Evolutionary conservation across 2,797 vertebrate species (phyloP), one percentile per base, ranked within the genome.

Genomic region (Yasuhikotakia modesta): DNA sequence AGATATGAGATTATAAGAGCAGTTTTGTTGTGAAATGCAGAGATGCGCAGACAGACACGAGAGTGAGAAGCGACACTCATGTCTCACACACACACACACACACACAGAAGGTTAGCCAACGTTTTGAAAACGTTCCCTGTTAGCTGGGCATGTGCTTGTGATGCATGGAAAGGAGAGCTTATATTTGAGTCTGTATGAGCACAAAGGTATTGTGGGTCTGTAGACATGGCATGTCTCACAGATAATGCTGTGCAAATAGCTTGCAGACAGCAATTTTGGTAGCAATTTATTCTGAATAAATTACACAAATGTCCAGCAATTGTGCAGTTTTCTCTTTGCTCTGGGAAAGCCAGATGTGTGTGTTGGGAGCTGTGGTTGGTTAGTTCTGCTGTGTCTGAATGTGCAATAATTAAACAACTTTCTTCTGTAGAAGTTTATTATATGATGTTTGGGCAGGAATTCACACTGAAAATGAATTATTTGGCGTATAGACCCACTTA

Each of bases 261-360:
- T 92, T 93, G 87, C 91, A 93, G 91, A 86, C 88, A 85, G 87
- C 89, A 92, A 90, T 91, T 87, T 88, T 84, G 68, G 89, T 82
- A 81, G 81, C 85, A 87, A 83, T 67, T 82, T 89, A 84, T 89
- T 91, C 87, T 86, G 92, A 91, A 92, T 93, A 93, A 91, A 92
- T 93, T 91, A 91, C 84, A 87, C 89, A 88, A 90, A 91, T 91
- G 85, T 90, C 82, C 89, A 87, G 89, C 90, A 92, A 92, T 93
- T 93, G 90, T 86, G 45, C 88, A 87, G 70, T 61, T 57, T 87
- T 81, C 81, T 43, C 39, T 43, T 43, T 77, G 64, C 74, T 10
- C n/a, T 76, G 78, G 79, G 73, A 85, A 81, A 82, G 39, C 70
- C 82, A 86, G 82, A 87, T 85, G 82, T 82, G 72, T 66, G 75